phyloP scores from a whole-genome alignment of 2,797 vertebrate species.

The Apogon hyalosoma region DNA sequence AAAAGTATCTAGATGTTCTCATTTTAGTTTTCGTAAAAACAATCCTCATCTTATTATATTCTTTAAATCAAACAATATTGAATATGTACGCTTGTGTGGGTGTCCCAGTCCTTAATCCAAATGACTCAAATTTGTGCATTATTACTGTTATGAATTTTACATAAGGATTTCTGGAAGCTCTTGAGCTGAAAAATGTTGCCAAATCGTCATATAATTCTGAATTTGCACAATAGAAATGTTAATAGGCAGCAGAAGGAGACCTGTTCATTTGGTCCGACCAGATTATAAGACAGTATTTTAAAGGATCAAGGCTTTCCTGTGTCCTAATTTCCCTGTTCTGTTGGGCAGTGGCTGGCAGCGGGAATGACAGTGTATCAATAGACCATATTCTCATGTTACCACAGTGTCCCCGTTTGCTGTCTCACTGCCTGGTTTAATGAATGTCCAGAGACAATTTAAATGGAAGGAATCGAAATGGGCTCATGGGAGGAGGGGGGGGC shows the following conservation, averaged over 20 bases:
- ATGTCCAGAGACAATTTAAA: constrained; percentile 73
- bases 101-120: constrained; percentile 2
- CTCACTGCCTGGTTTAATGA: constrained; percentile 67
- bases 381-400: constrained; percentile 64
- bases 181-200: too few relatives aligned
- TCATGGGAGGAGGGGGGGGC: constrained; percentile 45
- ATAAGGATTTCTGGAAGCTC: constrained; percentile 10
- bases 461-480: constrained; percentile 58
- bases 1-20: neutral
- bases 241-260: constrained; percentile 27
- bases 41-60: neutral
- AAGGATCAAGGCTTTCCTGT: constrained; percentile 26
- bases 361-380: constrained; percentile 68
- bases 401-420: constrained; percentile 51
- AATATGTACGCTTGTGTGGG: neutral
- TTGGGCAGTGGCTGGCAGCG: constrained; percentile 49
- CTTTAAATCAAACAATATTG: constrained; percentile 4
- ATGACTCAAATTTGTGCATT: constrained; percentile 12
- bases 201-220: too few relatives aligned
- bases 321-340: constrained; percentile 51
- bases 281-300: constrained; percentile 28
- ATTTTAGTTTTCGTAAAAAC: constrained; percentile 19
- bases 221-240: constrained; percentile 11
- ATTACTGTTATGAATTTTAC: neutral
- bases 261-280: constrained; percentile 13